phyloP scores from a whole-genome alignment of 1,140 invertebrate species.

The Leguminivora glycinivorella region DNA sequence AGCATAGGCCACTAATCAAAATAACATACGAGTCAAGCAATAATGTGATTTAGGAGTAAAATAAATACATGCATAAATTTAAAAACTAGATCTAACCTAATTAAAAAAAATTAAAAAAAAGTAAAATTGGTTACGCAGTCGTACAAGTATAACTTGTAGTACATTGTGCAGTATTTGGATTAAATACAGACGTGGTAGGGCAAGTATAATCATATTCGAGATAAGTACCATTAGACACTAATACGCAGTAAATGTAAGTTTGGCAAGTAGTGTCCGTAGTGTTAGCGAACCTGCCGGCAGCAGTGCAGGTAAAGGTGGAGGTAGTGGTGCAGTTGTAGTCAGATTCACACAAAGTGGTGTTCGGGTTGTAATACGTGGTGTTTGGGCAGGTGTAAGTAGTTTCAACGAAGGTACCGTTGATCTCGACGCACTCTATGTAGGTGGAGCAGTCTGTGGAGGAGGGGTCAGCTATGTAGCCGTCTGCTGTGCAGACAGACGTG shows the following conservation, averaged over 20 bases:
- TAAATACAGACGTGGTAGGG: slow-evolving; percentile 36
- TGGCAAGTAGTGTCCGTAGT: slow-evolving; percentile 47
- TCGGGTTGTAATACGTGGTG: slow-evolving; percentile 48
- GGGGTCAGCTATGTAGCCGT: slow-evolving; percentile 51
- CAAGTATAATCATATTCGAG: slow-evolving; percentile 40
- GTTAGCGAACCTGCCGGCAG: slow-evolving; percentile 50
- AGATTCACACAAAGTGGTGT: slow-evolving; percentile 51
- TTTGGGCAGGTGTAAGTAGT: slow-evolving; percentile 44
- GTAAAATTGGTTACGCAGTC: slow-evolving; percentile 3
- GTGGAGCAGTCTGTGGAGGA: slow-evolving; percentile 45
- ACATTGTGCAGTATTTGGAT: slow-evolving; percentile 34
- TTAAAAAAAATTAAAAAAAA: no score
- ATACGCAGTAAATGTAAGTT: slow-evolving; percentile 53
- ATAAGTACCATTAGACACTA: slow-evolving; percentile 41
- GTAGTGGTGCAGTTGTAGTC: slow-evolving; percentile 46
- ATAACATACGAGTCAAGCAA: no score
- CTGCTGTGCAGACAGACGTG: slow-evolving; percentile 44
- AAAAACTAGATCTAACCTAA: no score
- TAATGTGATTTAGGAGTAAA: no score
- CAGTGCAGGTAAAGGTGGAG: slow-evolving; percentile 42
- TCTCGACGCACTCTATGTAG: slow-evolving; percentile 51
- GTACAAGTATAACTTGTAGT: slow-evolving; percentile 39
- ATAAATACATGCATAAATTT: no score
- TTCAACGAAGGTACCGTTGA: slow-evolving; percentile 43
- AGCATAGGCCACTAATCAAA: neutral